Evolutionary conservation across 2,888 invertebrate species (phyloP).

Genomic region (Pyrochroa serraticornis): DNA sequence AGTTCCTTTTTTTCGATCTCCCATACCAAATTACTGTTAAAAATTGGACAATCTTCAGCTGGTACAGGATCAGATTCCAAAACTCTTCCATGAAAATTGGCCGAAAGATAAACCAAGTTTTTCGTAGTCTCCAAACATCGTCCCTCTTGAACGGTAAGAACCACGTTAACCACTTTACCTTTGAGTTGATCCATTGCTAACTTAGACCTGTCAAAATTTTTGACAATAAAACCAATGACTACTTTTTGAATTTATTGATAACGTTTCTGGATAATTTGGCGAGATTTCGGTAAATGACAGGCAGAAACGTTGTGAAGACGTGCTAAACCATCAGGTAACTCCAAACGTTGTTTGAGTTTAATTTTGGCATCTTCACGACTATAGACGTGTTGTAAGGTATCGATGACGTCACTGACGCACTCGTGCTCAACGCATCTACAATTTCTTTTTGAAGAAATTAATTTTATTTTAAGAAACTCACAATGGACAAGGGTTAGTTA

Average conservation of each 20-base stretch:
- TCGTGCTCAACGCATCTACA: constrained; percentile 62
- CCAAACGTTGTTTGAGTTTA: constrained; percentile 49
- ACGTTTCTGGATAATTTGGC: constrained; percentile 60
- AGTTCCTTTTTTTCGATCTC: constrained; percentile 75
- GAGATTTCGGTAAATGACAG: constrained; percentile 61
- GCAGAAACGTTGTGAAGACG: constrained; percentile 61
- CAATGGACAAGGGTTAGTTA: constrained; percentile 61
- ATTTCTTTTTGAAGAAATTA: background rate
- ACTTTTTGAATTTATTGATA: constrained; percentile 53
- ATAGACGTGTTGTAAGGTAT: constrained; percentile 55
- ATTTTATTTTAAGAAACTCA: constrained; percentile 45
- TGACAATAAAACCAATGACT: constrained; percentile 16
- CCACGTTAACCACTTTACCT: constrained; percentile 69
- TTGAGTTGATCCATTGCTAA: constrained; percentile 69
- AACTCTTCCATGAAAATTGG: constrained; percentile 52
- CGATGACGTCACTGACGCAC: constrained; percentile 59
- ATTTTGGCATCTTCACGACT: constrained; percentile 51
- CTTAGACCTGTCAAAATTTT: constrained; percentile 21
- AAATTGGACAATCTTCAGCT: constrained; percentile 65
- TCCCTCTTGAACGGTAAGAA: constrained; percentile 71
- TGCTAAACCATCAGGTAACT: constrained; percentile 52
- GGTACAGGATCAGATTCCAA: constrained; percentile 70
- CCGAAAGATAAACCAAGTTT: constrained; percentile 48
- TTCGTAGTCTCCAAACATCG: constrained; percentile 57
- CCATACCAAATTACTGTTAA: constrained; percentile 79